These are phyloP conservation scores for Polymixis lichenea DNA, from an alignment of 2,888 invertebrate species.

Conservation along the genomic window DNA sequence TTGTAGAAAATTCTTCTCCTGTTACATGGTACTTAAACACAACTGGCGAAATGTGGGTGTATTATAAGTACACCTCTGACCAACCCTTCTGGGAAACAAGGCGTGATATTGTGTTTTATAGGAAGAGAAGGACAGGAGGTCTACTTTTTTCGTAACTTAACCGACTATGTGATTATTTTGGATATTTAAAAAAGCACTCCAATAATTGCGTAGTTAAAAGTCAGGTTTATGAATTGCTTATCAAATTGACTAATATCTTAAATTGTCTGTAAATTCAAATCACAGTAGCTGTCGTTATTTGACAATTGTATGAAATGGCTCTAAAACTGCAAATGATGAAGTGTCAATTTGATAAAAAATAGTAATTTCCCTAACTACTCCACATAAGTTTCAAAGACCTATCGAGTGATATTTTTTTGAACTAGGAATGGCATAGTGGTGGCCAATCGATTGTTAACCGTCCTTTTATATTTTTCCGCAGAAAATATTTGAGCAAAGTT, in stretches of 20 bases:
- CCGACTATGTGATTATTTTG: neutral
- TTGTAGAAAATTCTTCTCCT: neutral
- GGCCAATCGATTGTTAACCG: neutral
- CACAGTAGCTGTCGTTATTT: too few species aligned
- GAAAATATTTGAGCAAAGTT: slow-evolving; percentile 28
- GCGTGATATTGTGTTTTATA: too few species aligned
- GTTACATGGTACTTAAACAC: too few species aligned
- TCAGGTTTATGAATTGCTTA: too few species aligned
- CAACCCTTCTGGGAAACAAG: too few species aligned
- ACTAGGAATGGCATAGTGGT: neutral
- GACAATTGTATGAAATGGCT: too few species aligned
- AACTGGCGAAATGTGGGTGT: too few species aligned
- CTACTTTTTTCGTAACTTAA: neutral
- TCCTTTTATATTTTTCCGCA: neutral
- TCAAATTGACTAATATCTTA: too few species aligned
- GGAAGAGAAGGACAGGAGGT: neutral
- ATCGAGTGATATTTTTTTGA: neutral
- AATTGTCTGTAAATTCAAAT: too few species aligned
- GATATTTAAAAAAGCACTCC: neutral
- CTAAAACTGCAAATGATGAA: too few species aligned
- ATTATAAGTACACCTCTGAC: too few species aligned
- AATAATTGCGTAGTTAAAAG: neutral
- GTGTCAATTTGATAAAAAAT: too few species aligned
- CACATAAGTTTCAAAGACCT: neutral
- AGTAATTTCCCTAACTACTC: neutral